Evolutionary conservation across 2,888 invertebrate genomes (phyloP).

Genomic region (Diachrysia chrysitis): DNA sequence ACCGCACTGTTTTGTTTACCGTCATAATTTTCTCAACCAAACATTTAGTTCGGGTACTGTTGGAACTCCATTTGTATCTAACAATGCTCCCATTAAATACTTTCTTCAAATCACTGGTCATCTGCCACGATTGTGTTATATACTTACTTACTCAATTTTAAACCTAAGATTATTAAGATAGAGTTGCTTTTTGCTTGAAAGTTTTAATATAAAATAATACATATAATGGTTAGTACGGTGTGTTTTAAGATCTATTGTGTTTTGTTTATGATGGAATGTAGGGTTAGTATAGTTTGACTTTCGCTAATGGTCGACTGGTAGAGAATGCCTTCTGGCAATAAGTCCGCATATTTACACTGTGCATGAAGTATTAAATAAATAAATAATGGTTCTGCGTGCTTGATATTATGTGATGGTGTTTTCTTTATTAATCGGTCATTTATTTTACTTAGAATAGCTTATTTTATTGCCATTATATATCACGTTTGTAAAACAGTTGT

Average conservation of each 20-base stretch:
- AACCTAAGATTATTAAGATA: background rate
- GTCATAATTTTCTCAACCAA: background rate
- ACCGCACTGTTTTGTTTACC: background rate
- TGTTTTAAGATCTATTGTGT: constrained; percentile 3
- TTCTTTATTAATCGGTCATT: background rate
- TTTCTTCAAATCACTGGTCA: constrained; percentile 19
- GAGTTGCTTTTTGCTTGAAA: background rate
- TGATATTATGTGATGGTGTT: background rate
- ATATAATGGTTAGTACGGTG: background rate
- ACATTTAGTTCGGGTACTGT: constrained; percentile 13
- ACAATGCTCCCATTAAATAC: constrained; percentile 22
- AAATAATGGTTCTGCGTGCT: constrained; percentile 3
- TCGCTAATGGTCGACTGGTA: background rate
- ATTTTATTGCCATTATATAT: too few relatives aligned
- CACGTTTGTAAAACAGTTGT: too few relatives aligned
- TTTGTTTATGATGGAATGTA: background rate
- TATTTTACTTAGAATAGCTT: background rate
- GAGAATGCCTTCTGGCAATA: too few relatives aligned
- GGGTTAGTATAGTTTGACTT: background rate
- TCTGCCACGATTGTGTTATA: constrained; percentile 8
- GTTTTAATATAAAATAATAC: background rate
- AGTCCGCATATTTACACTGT: too few relatives aligned
- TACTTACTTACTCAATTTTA: background rate
- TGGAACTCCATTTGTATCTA: constrained; percentile 8
- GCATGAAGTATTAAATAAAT: too few relatives aligned